Base-by-base conservation (phyloP, 2,113 vertebrate genomes). In the Bufo gargarizans region DNA sequence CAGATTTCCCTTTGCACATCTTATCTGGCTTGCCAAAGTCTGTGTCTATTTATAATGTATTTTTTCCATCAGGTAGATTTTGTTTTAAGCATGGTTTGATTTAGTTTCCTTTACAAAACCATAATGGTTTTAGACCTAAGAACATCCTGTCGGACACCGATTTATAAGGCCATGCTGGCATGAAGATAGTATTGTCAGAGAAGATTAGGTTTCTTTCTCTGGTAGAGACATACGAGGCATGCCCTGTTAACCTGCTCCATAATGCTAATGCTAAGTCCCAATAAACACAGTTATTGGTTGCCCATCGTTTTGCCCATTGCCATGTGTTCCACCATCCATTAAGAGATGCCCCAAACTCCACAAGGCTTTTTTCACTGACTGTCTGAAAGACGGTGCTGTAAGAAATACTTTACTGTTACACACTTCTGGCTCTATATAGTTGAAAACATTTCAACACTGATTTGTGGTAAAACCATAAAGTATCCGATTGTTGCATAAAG, bases 401-500 rank as follows among this genome's bases (percentile, higher is more conserved):
- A 55, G 43, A 81, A 59, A 50, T 47, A 47, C 55, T 47, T 61
- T 61, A 45, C 58, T 43, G 17, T 72, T 17, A 16, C 43, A 53
- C 4, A 78, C 10, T 20, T 76, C 14, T 86, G 43, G 45, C 74
- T 61, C 33, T 50, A 65, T 33, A 20, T 33, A 58, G 19, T 55
- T 63, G 56, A 58, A 76, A 77, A 45, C 33, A 49, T 77, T 77
- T 61, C 6, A 49, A 43, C 45, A 45, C 56, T 17, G 6, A 47
- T 76, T 77, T 77, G 84, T 77, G 72, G 72, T 56, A 14, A 77
- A n/a, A 77, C 56, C 74, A 20, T 77, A 77, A 77, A 77, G 20
- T 45, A 77, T 61, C 17, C 63, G 63, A 86, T 77, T 77, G 50
- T 85, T 85, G 67, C 10, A 20, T 45, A 56, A 77, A 63, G 49